Conservation (phyloP, 2,888 invertebrate species). For the Rapana venosa region DNA sequence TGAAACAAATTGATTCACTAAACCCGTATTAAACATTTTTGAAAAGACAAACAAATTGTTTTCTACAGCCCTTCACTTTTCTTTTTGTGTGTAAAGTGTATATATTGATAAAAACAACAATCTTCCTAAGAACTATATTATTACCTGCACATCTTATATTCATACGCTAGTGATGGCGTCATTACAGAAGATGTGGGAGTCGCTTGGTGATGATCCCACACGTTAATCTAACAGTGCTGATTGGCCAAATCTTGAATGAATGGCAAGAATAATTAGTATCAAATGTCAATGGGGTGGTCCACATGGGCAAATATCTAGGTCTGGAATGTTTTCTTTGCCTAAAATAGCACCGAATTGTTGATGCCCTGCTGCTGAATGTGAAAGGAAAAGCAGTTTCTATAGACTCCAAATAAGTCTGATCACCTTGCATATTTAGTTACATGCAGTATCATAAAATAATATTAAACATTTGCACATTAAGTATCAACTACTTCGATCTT, state of each 20-base stretch:
- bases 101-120: background rate
- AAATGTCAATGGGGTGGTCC: background rate
- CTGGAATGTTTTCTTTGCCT: background rate
- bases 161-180: constrained; percentile 47
- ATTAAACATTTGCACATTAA: too few relatives aligned
- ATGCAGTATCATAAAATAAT: too few relatives aligned
- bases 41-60: background rate
- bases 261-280: background rate
- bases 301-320: background rate
- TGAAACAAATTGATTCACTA: background rate
- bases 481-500: too few relatives aligned
- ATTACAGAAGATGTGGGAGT: constrained; percentile 37
- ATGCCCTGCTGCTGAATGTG: background rate
- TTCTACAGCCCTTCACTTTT: background rate
- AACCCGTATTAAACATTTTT: background rate
- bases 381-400: background rate
- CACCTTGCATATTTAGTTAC: too few relatives aligned
- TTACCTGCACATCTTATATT: constrained; percentile 37
- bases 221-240: background rate
- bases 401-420: too few relatives aligned
- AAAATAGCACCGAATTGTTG: background rate
- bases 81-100: background rate
- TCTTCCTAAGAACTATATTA: constrained; percentile 42
- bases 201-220: background rate
- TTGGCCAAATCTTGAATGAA: background rate